A percentile compares a stretch with the other conserved stretches of the same genome.
Evolutionary conservation across 2,888 invertebrate genomes (phyloP).

Genomic region (Arctia plantaginis): DNA sequence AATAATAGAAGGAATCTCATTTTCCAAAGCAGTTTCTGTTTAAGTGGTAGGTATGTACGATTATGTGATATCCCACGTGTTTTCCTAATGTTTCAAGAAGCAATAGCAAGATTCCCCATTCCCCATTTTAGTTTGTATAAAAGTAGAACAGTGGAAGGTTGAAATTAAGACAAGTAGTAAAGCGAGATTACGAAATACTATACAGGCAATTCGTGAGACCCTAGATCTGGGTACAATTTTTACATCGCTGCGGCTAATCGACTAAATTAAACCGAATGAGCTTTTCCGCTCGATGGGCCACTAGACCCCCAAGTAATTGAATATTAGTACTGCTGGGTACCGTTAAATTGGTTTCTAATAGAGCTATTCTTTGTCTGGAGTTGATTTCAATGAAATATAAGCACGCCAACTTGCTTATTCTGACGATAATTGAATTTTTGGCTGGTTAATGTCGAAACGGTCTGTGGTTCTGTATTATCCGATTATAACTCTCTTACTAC

Average conservation of each 20-base stretch:
- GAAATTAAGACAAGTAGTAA: neutral
- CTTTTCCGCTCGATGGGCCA: conserved; percentile 18
- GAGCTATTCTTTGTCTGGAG: neutral
- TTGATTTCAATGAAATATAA: neutral
- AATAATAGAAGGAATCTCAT: no score
- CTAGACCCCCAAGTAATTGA: neutral
- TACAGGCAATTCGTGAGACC: conserved; percentile 46
- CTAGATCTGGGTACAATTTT: conserved; percentile 42
- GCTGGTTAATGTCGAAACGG: neutral
- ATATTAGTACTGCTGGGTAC: neutral
- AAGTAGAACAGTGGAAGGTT: neutral
- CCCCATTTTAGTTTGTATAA: neutral
- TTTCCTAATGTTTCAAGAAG: neutral
- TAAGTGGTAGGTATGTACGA: neutral
- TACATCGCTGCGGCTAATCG: conserved; percentile 27
- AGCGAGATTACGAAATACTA: conserved; percentile 27
- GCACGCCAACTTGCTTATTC: neutral
- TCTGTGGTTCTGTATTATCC: neutral
- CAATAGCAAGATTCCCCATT: neutral
- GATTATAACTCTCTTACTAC: neutral
- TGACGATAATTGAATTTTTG: neutral
- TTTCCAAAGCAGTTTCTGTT: no score
- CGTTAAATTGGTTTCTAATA: neutral
- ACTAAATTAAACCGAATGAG: conserved; percentile 42
- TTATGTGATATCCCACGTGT: neutral